These are phyloP conservation scores for Cataglyphis livida DNA, from an alignment of 2,888 invertebrate genomes.

Conservation along the genomic window DNA sequence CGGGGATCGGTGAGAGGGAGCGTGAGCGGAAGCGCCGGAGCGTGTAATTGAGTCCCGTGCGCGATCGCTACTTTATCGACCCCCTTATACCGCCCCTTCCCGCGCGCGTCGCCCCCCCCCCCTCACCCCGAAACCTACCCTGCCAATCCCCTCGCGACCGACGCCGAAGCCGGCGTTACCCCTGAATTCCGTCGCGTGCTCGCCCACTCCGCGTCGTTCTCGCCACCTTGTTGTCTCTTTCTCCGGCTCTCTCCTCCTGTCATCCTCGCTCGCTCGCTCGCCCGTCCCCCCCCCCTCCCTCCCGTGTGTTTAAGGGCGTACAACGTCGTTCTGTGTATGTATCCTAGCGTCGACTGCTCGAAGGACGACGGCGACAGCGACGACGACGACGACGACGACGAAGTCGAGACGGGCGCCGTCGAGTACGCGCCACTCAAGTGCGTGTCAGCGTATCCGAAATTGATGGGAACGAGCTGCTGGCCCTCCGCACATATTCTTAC, in stretches of 20 bases:
- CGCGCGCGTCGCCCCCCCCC: constrained; percentile 56
- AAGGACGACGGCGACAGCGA: constrained; percentile 64
- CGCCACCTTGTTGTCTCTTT: constrained; percentile 42
- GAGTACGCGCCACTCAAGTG: constrained; percentile 65
- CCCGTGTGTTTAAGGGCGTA: constrained; percentile 53
- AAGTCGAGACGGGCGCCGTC: constrained; percentile 57
- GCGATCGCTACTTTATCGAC: constrained; percentile 86
- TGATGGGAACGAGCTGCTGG: constrained; percentile 78
- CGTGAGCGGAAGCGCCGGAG: constrained; percentile 81
- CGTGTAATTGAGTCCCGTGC: constrained; percentile 85
- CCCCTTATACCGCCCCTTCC: constrained; percentile 77
- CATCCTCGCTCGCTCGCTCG: constrained; percentile 24
- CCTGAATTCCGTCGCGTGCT: constrained; percentile 63
- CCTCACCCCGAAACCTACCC: not conserved
- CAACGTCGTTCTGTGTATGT: constrained; percentile 38
- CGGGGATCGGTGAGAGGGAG: constrained; percentile 65
- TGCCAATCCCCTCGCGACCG: constrained; percentile 53
- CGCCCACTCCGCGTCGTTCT: constrained; percentile 53
- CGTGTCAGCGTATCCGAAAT: constrained; percentile 79
- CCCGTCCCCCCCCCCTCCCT: constrained; percentile 35
- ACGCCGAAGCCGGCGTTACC: constrained; percentile 53
- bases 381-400: constrained; percentile 69
- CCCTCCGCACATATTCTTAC: constrained; percentile 48
- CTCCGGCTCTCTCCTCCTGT: constrained; percentile 53
- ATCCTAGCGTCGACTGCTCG: constrained; percentile 54